These are phyloP conservation scores for Dromius quadrimaculatus DNA, from an alignment of 2,888 invertebrate species.

Conservation along the genomic window DNA sequence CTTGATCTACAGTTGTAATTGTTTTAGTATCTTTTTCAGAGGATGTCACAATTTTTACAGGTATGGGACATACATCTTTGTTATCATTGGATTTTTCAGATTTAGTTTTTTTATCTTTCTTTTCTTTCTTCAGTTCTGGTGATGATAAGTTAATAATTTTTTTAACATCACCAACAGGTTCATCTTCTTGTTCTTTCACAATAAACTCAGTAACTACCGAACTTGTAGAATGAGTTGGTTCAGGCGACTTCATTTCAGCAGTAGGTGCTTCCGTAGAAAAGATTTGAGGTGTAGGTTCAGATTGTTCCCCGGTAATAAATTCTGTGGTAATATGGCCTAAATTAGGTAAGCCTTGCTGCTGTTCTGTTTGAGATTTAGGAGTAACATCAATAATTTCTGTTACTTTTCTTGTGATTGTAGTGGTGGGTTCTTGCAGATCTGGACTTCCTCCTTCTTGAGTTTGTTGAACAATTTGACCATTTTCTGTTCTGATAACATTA, in stretches of 20 bases:
- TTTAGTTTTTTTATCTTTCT: constrained; percentile 19
- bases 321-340: constrained; percentile 30
- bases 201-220: constrained; percentile 43
- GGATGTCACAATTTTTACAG: constrained; percentile 50
- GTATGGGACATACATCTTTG: no score
- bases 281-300: constrained; percentile 52
- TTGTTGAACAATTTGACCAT: constrained; percentile 66
- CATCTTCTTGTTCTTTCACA: constrained; percentile 53
- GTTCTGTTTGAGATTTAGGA: constrained; percentile 48
- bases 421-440: constrained; percentile 43
- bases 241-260: constrained; percentile 53
- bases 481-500: constrained; percentile 72
- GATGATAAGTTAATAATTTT: constrained; percentile 56
- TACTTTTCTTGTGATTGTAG: constrained; percentile 22
- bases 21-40: neutral
- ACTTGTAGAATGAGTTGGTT: constrained; percentile 47
- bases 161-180: constrained; percentile 37
- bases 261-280: constrained; percentile 53
- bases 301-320: constrained; percentile 37
- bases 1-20: constrained; percentile 24
- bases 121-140: constrained; percentile 62
- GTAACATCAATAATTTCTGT: constrained; percentile 55
- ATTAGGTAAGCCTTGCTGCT: constrained; percentile 26
- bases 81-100: constrained; percentile 15
- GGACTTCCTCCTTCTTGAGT: constrained; percentile 43